Evolutionary conservation across 2,888 invertebrate species (phyloP).

Genomic region (Macrophya alboannulata): DNA sequence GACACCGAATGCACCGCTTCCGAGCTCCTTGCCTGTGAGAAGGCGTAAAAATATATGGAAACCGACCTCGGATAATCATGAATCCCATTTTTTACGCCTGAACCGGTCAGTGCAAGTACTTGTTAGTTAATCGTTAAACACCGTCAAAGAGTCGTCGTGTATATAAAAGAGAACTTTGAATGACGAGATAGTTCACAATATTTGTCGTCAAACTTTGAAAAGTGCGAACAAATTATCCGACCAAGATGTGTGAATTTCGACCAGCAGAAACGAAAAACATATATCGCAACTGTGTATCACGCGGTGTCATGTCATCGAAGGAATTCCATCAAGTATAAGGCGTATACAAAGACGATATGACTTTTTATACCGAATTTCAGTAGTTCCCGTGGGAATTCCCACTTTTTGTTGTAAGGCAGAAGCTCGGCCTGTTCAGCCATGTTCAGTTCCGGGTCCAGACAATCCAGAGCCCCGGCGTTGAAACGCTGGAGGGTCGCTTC

Average conservation of each 20-base stretch:
- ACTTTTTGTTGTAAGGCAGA: conserved; percentile 81
- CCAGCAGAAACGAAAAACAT: too few species aligned
- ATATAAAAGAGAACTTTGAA: background rate
- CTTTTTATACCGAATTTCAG: conserved; percentile 80
- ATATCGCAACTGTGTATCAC: too few species aligned
- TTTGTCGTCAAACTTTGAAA: too few species aligned
- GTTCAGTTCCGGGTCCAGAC: conserved; percentile 81
- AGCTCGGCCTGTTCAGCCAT: conserved; percentile 83
- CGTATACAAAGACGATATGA: background rate
- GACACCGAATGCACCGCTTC: conserved; percentile 84
- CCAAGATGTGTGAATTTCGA: too few species aligned
- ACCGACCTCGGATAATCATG: too few species aligned
- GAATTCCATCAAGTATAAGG: background rate
- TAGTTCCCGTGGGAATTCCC: conserved; percentile 83
- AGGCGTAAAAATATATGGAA: background rate
- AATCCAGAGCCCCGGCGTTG: conserved; percentile 73
- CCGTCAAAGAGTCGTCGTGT: too few species aligned
- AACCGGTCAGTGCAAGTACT: too few species aligned
- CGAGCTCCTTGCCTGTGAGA: conserved; percentile 81
- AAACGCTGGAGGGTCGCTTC: background rate
- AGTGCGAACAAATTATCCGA: too few species aligned
- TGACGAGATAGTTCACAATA: background rate
- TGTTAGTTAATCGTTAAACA: too few species aligned
- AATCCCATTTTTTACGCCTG: too few species aligned
- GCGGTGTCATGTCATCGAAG: too few species aligned